Percentiles rank a stretch among this genome's conserved stretches.
phyloP scores from a whole-genome alignment of 2,888 invertebrate species.

The Sepioteuthis lessoniana region DNA sequence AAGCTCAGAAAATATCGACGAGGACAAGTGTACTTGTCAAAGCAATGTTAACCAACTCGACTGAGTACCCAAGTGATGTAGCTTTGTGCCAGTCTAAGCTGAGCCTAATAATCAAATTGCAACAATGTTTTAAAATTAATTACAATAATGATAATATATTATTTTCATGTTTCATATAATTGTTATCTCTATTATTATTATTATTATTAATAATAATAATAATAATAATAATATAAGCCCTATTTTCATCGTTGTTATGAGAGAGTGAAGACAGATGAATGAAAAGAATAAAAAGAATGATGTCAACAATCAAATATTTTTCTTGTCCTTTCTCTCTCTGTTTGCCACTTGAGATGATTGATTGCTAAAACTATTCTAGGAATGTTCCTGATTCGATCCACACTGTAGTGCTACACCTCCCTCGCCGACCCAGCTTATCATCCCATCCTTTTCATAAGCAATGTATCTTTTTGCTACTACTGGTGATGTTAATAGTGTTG shows the following conservation, averaged over 20 bases:
- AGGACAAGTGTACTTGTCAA: no score
- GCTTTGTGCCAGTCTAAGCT: no score
- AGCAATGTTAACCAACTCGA: no score
- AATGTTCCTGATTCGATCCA: constrained; percentile 11
- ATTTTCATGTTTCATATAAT: not conserved
- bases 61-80: no score
- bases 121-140: not conserved
- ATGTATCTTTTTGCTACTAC: not conserved
- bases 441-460: constrained; percentile 4
- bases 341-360: not conserved
- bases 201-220: not conserved
- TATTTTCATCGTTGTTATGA: not conserved
- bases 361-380: not conserved
- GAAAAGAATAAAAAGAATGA: constrained; percentile 17
- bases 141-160: no score
- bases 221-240: not conserved
- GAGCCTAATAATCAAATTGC: not conserved
- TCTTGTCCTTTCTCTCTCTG: not conserved
- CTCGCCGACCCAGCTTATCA: not conserved
- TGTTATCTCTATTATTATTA: no score
- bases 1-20: no score
- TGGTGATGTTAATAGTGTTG: not conserved
- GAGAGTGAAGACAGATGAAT: not conserved
- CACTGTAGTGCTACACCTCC: not conserved
- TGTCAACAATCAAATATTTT: not conserved